Conservation (phyloP, 2,797 vertebrate genomes). For the Malacoraja senta region DNA sequence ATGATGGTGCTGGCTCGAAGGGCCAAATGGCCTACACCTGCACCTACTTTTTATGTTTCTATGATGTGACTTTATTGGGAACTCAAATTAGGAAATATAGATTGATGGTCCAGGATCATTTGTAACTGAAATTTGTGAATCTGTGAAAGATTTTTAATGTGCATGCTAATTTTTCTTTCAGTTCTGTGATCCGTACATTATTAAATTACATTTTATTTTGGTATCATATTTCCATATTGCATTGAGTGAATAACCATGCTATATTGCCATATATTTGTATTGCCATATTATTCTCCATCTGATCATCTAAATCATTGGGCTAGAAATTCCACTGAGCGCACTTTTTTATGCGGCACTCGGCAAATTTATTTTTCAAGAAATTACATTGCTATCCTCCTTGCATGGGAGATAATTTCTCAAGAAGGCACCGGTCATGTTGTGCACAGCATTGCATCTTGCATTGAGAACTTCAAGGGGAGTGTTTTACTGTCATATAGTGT, state of each 20-base stretch:
- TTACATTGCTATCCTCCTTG: too few relatives aligned
- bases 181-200: not conserved
- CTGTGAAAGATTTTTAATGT: not conserved
- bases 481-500: not conserved
- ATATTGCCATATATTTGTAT: not conserved
- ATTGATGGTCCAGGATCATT: not conserved
- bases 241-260: not conserved
- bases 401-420: too few relatives aligned
- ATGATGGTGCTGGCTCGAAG: too few relatives aligned
- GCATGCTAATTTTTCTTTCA: not conserved
- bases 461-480: not conserved
- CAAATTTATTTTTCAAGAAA: too few relatives aligned
- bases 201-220: not conserved
- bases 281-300: constrained; percentile 37
- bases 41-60: too few relatives aligned
- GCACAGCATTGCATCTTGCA: not conserved
- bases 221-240: too few relatives aligned
- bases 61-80: not conserved
- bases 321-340: too few relatives aligned
- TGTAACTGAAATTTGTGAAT: not conserved
- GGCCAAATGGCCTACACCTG: too few relatives aligned
- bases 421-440: not conserved
- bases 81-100: constrained; percentile 51
- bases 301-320: constrained; percentile 6
- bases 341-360: too few relatives aligned